phyloP scores from a whole-genome alignment of 2,113 vertebrate species.

The Alexandromys fortis region DNA sequence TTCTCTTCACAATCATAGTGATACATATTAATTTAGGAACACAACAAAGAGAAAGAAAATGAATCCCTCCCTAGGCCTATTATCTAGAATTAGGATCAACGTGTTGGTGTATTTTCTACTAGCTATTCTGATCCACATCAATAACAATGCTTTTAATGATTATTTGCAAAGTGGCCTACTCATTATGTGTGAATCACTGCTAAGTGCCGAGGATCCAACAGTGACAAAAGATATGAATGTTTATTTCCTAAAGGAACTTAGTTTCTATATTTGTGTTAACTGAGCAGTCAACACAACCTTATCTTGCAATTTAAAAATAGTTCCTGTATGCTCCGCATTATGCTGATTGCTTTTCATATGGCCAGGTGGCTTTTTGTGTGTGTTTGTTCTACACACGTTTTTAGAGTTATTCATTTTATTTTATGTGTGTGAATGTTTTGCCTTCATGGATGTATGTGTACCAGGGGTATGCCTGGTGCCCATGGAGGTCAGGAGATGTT shows the following conservation, averaged over 20 bases:
- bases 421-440: not conserved
- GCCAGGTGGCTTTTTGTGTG: not conserved
- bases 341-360: too few species aligned
- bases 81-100: not conserved
- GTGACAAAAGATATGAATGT: not conserved
- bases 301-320: not conserved
- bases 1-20: not conserved
- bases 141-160: not conserved
- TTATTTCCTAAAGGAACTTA: not conserved
- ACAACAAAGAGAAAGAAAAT: not conserved
- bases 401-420: not conserved
- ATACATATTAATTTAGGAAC: not conserved
- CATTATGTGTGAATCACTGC: not conserved
- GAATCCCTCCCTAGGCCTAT: not conserved
- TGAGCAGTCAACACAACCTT: not conserved
- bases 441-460: not conserved
- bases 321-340: not conserved
- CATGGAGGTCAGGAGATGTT: too few species aligned
- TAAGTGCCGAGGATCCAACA: not conserved
- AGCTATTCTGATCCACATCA: not conserved
- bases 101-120: not conserved
- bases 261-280: not conserved
- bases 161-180: not conserved
- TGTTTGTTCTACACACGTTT: not conserved
- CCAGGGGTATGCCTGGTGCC: not conserved